Conservation (phyloP, 2,888 invertebrate species). For the Teleiodes luculella region DNA sequence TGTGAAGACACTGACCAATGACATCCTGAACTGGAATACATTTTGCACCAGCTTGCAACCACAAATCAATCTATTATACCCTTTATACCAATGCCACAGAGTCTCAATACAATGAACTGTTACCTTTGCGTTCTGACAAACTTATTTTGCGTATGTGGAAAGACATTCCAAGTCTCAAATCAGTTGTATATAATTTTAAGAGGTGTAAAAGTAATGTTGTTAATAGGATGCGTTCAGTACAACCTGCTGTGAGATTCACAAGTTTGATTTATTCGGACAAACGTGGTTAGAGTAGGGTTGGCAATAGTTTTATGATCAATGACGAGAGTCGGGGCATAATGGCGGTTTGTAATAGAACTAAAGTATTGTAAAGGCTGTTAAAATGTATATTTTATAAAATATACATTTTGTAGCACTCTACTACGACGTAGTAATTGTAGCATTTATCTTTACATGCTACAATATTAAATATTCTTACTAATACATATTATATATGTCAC, state of each 20-base stretch:
- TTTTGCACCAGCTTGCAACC: constrained; percentile 26
- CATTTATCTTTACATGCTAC: too few relatives aligned
- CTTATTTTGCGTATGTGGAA: constrained; percentile 17
- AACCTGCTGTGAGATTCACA: constrained; percentile 55
- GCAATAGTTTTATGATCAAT: not conserved
- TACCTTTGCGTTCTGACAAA: constrained; percentile 27
- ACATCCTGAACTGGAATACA: constrained; percentile 57
- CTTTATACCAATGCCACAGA: constrained; percentile 21
- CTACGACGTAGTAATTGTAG: too few relatives aligned
- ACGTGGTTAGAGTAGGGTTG: constrained; percentile 22
- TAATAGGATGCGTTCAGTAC: constrained; percentile 36
- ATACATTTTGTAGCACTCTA: too few relatives aligned
- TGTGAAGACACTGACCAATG: constrained; percentile 67
- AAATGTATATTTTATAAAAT: too few relatives aligned
- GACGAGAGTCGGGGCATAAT: too few relatives aligned
- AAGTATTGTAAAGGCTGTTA: too few relatives aligned
- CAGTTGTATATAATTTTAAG: constrained; percentile 20
- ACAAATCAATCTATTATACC: constrained; percentile 12
- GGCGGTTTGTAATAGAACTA: too few relatives aligned
- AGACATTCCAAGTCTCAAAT: constrained; percentile 22
- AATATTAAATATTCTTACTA: too few relatives aligned
- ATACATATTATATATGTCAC: too few relatives aligned
- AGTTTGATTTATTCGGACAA: constrained; percentile 63
- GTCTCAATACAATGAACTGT: constrained; percentile 20
- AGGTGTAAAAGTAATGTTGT: constrained; percentile 12